Evolutionary conservation across 2,797 vertebrate genomes (phyloP), one percentile per base, ranked within the genome.

Genomic region (Melanotaenia pygmaea): DNA sequence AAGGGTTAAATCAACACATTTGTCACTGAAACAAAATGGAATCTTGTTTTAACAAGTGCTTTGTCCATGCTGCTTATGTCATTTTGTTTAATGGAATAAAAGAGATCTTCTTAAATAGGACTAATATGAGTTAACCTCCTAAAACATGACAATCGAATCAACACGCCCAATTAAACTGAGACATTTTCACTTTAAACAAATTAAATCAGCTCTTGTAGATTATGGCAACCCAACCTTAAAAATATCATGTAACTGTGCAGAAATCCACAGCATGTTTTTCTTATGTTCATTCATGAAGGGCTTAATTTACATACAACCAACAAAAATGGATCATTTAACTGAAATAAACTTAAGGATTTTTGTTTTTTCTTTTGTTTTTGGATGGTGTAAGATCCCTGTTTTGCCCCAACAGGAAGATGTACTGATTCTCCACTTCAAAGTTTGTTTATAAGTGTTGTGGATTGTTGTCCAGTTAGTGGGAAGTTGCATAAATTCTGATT

Each of bases 381-480:
- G 18, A n/a, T n/a, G 2, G 45, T 47, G 20, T n/a, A n/a, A n/a
- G 20, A 47, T 47, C 16, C 45, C 7, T n/a, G 7, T 47, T n/a
- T 47, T 47, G 6, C 20, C 20, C 45, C 8, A 9, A 9, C 45
- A 14, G 37, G 7, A 47, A 18, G 45, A 9, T 50, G 2, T 14
- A 59, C 3, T 18, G n/a, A 56, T 50, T 69, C 32, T 24, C 37
- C 30, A 50, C 35, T 53, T 51, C 61, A 45, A 51, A 40, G 16
- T 72, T 2, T 57, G n/a, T 72, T 58, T 22, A 61, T 30, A 20
- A 37, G 16, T 66, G 3, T 66, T 54, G 12, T 6, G 56, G 50
- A 56, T 0, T 8, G 5, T 5, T 26, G 4, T 32, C 20, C 51
- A 54, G 13, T 13, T 24, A 26, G 12, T 54, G 22, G 12, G 50